These are phyloP conservation scores for Pangasius larnaudii DNA, from an alignment of 2,797 vertebrate species.

Conservation along the genomic window DNA sequence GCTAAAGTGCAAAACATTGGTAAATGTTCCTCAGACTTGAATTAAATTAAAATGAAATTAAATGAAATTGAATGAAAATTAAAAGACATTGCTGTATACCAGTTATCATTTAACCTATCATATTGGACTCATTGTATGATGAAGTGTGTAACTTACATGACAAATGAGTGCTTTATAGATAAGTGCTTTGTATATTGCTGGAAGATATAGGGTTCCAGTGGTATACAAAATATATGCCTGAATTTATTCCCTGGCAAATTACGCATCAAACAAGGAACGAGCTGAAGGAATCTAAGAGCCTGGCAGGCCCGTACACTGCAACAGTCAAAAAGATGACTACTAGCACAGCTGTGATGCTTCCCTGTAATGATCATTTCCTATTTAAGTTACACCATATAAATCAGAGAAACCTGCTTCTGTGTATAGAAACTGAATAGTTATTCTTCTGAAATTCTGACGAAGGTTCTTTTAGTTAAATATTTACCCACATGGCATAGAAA, in stretches of 20 bases:
- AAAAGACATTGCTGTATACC: background rate
- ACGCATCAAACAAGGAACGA: background rate
- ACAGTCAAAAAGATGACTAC: background rate
- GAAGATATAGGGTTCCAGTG: background rate
- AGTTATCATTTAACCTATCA: background rate
- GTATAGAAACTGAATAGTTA: background rate
- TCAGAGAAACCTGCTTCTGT: background rate
- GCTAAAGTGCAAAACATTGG: background rate
- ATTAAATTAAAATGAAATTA: background rate
- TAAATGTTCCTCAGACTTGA: background rate
- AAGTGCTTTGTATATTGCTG: background rate
- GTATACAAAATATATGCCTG: background rate
- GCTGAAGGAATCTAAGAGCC: background rate
- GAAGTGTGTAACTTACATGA: background rate
- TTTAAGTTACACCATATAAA: background rate
- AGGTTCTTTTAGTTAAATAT: background rate
- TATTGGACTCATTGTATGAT: background rate
- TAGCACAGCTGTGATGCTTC: background rate
- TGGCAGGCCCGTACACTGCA: background rate
- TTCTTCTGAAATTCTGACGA: background rate
- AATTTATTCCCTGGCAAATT: background rate
- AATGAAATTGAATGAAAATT: background rate
- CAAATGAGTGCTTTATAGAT: background rate
- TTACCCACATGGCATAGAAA: background rate
- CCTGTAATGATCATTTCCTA: background rate